Evolutionary conservation across 2,113 vertebrate species (phyloP).

Genomic region (Macrotis lagotis): DNA sequence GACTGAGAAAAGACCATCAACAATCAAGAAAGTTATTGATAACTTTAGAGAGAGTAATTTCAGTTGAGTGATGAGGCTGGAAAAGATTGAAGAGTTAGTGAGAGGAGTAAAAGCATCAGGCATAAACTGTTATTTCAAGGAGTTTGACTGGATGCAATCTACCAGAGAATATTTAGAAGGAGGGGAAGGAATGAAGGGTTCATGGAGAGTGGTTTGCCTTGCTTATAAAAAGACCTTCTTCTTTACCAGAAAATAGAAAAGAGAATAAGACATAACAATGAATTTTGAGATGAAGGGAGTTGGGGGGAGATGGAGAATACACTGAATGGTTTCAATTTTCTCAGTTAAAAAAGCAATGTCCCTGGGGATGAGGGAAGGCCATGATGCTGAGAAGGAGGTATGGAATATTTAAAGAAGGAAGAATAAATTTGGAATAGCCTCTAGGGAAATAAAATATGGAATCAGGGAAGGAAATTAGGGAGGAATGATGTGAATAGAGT

Average conservation of each 20-base stretch:
- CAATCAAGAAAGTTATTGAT: neutral
- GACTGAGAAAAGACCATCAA: neutral
- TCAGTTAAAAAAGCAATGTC: neutral
- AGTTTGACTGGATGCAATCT: neutral
- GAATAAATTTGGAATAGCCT: neutral
- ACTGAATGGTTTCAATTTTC: neutral
- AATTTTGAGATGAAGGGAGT: neutral
- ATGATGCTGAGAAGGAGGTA: neutral
- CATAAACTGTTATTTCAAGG: neutral
- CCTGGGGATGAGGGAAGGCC: neutral
- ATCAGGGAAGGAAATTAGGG: neutral
- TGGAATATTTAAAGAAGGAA: neutral
- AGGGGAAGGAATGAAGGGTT: neutral
- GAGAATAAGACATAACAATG: neutral
- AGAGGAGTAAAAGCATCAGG: neutral
- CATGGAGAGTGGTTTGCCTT: neutral
- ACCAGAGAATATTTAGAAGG: neutral
- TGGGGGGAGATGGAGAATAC: neutral
- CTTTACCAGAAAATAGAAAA: neutral
- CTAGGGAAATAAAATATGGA: neutral
- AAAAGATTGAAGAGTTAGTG: neutral
- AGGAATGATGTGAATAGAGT: neutral
- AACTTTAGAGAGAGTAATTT: neutral
- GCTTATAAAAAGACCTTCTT: neutral
- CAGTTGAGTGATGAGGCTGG: neutral